Percentiles rank a stretch among this genome's conserved stretches.
Conservation (phyloP, 2,113 vertebrate species). For the Nymphicus hollandicus region DNA sequence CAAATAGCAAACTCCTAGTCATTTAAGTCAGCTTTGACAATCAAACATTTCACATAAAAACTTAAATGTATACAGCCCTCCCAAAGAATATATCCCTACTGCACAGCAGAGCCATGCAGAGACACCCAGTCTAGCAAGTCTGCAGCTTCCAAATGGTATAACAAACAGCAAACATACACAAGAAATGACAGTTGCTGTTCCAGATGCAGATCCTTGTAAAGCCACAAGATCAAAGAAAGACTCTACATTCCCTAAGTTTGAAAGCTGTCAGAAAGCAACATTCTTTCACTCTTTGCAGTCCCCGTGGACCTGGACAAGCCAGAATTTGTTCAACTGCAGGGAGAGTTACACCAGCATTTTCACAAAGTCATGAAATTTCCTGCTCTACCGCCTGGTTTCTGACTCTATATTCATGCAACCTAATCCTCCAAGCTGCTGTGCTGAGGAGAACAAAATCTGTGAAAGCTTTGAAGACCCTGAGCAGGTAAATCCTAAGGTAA, state of each 20-base stretch:
- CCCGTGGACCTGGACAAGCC: not conserved
- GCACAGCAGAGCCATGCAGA: not conserved
- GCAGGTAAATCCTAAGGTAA: slow-evolving; percentile 38
- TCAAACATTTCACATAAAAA: not conserved
- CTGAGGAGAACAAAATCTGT: not conserved
- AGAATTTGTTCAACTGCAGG: not conserved
- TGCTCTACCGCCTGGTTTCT: not conserved
- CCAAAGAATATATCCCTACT: not conserved
- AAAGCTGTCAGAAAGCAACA: not conserved
- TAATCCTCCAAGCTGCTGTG: not conserved
- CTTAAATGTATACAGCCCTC: not conserved
- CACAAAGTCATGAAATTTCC: not conserved
- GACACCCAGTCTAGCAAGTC: not conserved
- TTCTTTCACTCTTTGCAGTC: not conserved
- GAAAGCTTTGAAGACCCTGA: not conserved
- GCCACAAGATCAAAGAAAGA: not conserved
- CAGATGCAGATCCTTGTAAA: not conserved
- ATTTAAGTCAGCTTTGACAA: not conserved
- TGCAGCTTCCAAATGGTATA: not conserved
- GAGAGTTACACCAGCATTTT: not conserved
- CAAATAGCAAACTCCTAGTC: not conserved
- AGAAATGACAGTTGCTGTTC: not conserved
- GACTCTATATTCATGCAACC: not conserved
- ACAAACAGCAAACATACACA: not conserved
- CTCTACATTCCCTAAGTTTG: not conserved